Base-by-base conservation (phyloP, 2,797 vertebrate species). In the Tangara arthus region DNA sequence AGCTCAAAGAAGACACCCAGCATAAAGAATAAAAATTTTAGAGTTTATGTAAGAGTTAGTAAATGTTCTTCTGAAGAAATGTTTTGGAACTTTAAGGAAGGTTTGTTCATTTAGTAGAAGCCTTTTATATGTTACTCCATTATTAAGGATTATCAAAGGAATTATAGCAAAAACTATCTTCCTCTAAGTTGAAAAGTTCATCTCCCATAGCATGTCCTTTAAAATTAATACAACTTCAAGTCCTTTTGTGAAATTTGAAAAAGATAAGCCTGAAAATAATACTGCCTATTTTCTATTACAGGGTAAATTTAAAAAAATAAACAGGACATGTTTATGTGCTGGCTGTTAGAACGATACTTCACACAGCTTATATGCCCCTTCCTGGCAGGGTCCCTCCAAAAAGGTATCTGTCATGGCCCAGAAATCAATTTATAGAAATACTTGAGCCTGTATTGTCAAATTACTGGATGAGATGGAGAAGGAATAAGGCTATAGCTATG, bases 1-100 rank as follows among this genome's bases (percentile, higher is more conserved):
- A 85, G 94, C 96, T 98, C 97, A 97, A 97, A 97, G 95, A 82
- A 94, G 96, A 90, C 77, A 89, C 37, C 81, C 50, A 81, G 85
- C 83, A 95, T 83, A 95, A 97, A 97, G 96, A 95, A 95, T 14
- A 82, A 86, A 93, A 95, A 92, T 53, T 46, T 72, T 83, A 88
- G 70, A 88, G 82, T 94, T 95, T 95, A 83, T 90, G 70, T 94
- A 89, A 89, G 80, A 92, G 65, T 91, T 97, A 93, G 94, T 95
- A 95, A 96, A 95, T 95, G 97, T 91, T 91, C 96, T 97, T 96
- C 89, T 96, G 88, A 97, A 93, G 77, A 88, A 94, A 64, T 85
- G 46, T 49, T 85, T 96, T 97, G 92, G 61, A 91, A 92, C 91
- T 94, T 81, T 85, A 94, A 93, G 80, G 52, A 93, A 71, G 59